Evolutionary conservation across 2,888 invertebrate genomes (phyloP), one percentile per base, ranked within the genome.

Genomic region (Zhuqinia jingwanae): DNA sequence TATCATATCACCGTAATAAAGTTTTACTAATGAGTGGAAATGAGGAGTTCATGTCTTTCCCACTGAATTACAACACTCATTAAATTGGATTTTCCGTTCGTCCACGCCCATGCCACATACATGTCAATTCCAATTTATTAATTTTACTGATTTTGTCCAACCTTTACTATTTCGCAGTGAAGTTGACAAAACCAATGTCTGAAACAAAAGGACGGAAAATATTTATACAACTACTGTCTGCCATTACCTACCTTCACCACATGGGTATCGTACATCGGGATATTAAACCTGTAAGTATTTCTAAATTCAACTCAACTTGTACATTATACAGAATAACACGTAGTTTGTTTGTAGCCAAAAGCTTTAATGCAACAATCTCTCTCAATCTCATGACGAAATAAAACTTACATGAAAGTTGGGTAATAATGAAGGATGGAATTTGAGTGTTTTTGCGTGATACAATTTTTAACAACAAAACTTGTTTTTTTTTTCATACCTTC

Each of bases 251-350:
- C 92, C 94, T 96, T 87, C 96, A 96, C 91, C 94, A 93, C 89
- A 93, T 94, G 89, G 96, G 96, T 30, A 96, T 95, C 92, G 96
- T 95, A 65, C 96, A 96, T 92, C 93, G 96, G 89, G 96, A 96
- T 92, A 93, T 96, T 42, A 96, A 96, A 92, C 96, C 96, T 25
- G 96, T 95, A 92, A 93, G 94, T 92, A 68, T 45, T 10, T 20
- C 56, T 27, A 5, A n/a, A 8, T 10, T 15, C 63, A 63, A n/a
- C 30, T 11, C n/a, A n/a, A n/a, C n/a, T n/a, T n/a, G n/a, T n/a
- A n/a, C n/a, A n/a, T n/a, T n/a, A n/a, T n/a, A 27, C 11, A 30
- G 25, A 27, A 63, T 60, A 20, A 10, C 56, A n/a, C n/a, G n/a
- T n/a, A n/a, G n/a, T n/a, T n/a, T n/a, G n/a, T n/a, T n/a, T n/a